phyloP scores from a whole-genome alignment of 1,140 invertebrate species.

The Orchesella cincta region DNA sequence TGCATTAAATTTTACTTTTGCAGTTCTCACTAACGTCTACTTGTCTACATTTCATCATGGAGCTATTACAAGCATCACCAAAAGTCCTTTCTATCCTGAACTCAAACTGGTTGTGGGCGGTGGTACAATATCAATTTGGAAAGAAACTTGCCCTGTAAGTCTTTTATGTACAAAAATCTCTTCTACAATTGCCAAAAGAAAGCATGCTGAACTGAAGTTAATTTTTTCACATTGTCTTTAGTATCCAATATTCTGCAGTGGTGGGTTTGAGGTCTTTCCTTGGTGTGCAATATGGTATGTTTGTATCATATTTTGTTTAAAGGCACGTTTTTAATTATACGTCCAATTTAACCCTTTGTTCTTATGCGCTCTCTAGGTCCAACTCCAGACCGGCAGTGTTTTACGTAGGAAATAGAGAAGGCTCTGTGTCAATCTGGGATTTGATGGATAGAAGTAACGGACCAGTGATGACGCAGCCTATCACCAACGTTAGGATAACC shows the following conservation, averaged over 20 bases:
- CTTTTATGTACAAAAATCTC: not conserved
- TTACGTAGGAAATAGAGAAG: conserved; percentile 58
- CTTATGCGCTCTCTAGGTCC: conserved; percentile 27
- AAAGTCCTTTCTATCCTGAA: conserved; percentile 59
- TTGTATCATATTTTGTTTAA: not conserved
- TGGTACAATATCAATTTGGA: conserved; percentile 55
- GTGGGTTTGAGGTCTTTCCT: conserved; percentile 37
- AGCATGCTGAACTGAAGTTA: no score
- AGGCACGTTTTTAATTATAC: not conserved
- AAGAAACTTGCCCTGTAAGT: conserved; percentile 44
- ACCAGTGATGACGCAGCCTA: conserved; percentile 51
- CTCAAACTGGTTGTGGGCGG: conserved; percentile 59
- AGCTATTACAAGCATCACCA: conserved; percentile 54
- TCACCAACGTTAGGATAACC: conserved; percentile 39
- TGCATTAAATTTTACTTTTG: not conserved
- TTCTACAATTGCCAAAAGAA: not conserved
- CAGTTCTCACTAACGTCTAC: conserved; percentile 41
- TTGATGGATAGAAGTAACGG: conserved; percentile 59
- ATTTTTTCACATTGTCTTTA: conserved; percentile 30
- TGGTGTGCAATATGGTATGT: conserved; percentile 39
- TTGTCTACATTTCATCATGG: conserved; percentile 54
- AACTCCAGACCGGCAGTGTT: conserved; percentile 54
- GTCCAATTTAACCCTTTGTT: not conserved
- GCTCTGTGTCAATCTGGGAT: conserved; percentile 60
- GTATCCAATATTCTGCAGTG: conserved; percentile 37